Base-by-base conservation (phyloP, 2,888 invertebrate genomes). In the Epinotia brunnichana region DNA sequence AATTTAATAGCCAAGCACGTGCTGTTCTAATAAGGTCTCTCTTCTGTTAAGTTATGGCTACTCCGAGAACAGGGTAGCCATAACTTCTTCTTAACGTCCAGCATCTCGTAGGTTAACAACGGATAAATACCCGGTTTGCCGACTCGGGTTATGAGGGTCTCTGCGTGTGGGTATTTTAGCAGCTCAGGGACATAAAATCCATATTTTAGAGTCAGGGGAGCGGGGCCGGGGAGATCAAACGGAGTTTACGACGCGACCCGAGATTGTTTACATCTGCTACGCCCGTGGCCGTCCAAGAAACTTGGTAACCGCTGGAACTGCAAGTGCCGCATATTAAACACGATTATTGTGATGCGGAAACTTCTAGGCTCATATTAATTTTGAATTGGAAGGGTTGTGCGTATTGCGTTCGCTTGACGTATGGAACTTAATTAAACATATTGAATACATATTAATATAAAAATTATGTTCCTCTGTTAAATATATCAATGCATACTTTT, bases 211-310 rank as follows among this genome's bases (percentile, higher is more conserved):
- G 88, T 84, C 82, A 78, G 78, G 79, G 78, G 77, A 79, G 82
- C 80, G 81, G 83, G 82, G 81, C 80, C 79, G 84, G 89, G 87
- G 86, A 90, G 90, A 92, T 93, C 92, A 93, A 93, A 92, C 91
- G 89, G 85, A 88, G 82, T 93, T 93, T 92, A 93, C 88, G 92
- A 90, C 89, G 85, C 84, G 87, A 84, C 84, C 87, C 87, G 89
- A 89, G 91, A 92, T 90, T 93, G 92, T 93, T 92, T 92, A 93
- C 92, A 92, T 93, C 92, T 93, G 92, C 85, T 89, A 88, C 91
- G 85, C 82, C 87, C 87, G 89, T 85, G 83, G 88, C 88, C 87
- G 85, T 85, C 85, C 85, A 83, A 84, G 86, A 85, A 91, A 91
- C 89, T 92, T 90, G 89, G 87, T 90, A 90, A 91, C 91, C 91